Base-by-base conservation (phyloP, 2,797 vertebrate genomes). In the Bovichtus diacanthus region DNA sequence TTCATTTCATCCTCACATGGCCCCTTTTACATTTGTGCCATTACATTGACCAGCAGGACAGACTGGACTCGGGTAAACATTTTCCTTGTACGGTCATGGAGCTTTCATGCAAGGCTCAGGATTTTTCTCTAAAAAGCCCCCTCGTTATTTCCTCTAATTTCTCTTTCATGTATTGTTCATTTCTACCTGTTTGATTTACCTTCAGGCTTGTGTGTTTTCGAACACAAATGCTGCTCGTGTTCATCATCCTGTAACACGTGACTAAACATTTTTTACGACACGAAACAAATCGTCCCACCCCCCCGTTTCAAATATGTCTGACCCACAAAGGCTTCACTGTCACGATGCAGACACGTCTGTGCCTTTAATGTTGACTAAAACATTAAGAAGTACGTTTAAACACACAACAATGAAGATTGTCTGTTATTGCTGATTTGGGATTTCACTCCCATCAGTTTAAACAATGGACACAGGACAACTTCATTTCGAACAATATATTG, bases 351-450 rank as follows among this genome's bases (percentile, higher is more conserved):
- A 92, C 90, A 54, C 84, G 13, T 58, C 7, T 4, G 70, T 49
- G 82, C 76, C 84, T 87, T 88, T 81, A 84, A 94, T 90, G 87
- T 49, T 31, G 68, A 92, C 87, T 79, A 81, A 88, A 85, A 91
- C 83, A 81, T 85, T 85, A 85, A 87, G 76, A 80, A 84, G 78
- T 87, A 88, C 90, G 71, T 90, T 68, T 69, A 87, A 92, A 93
- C 92, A 92, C 85, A 82, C 83, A 93, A 91, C 77, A 62, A 88
- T 92, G 93, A 95, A 94, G 94, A 94, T 93, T 94, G 94, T 95
- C 94, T 95, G 94, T 93, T 94, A 93, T 94, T 94, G 94, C 92
- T 93, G 93, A 95, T 94, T 87, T 74, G 83, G 91, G 93, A 91
- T 63, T 74, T 67, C 21, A 39, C 67, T 92, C 92, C 92, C 84